Conservation (phyloP, 2,113 vertebrate species). For the Gnathonemus longibarbis region DNA sequence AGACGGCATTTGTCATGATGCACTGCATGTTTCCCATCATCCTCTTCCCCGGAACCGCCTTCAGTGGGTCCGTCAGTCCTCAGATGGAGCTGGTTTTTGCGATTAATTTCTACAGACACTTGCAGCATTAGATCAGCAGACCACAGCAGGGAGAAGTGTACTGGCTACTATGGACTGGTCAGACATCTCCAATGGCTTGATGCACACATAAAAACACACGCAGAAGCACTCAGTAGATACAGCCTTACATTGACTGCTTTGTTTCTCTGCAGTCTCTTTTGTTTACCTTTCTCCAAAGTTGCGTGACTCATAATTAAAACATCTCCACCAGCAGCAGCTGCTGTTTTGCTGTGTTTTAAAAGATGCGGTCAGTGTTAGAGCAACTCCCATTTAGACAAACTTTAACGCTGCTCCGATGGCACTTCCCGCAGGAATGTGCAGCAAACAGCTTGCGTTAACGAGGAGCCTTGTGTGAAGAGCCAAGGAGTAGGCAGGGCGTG, state of each 20-base stretch:
- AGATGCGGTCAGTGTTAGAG: not conserved
- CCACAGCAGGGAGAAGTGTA: not conserved
- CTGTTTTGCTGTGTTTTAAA: not conserved
- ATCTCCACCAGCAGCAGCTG: not conserved
- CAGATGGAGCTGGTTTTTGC: not conserved
- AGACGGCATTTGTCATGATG: not conserved
- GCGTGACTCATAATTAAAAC: not conserved
- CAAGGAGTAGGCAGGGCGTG: not conserved
- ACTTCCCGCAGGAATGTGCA: not conserved
- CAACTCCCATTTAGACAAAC: not conserved
- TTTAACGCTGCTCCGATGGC: not conserved
- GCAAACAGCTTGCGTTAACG: not conserved
- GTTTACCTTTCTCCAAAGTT: not conserved
- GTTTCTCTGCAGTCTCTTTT: not conserved
- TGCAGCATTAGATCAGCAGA: not conserved
- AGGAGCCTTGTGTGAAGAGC: not conserved
- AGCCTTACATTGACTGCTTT: not conserved
- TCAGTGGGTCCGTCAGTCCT: not conserved
- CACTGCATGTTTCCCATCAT: not conserved
- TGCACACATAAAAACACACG: not conserved
- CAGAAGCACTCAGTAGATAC: not conserved
- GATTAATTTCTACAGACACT: not conserved
- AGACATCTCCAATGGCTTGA: not conserved
- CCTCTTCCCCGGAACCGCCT: not conserved
- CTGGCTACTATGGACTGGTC: not conserved